Conservation (phyloP, 2,113 vertebrate species). For the Toxotes chatareus region DNA sequence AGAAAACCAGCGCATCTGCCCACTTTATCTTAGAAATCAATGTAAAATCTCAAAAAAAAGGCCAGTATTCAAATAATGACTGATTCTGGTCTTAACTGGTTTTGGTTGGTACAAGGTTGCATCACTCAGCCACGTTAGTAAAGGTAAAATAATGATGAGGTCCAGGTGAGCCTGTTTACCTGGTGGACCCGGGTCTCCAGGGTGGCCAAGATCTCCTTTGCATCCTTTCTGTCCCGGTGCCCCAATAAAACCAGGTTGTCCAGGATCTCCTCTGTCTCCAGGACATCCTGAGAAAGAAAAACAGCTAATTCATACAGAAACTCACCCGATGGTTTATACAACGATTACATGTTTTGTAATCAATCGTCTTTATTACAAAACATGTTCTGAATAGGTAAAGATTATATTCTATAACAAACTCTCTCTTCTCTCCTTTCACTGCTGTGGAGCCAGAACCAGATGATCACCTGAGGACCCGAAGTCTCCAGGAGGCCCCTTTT, state of each 20-base stretch:
- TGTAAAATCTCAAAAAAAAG: too few relatives aligned
- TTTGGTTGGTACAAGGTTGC: neutral
- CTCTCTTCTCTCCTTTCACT: neutral
- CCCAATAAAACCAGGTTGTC: conserved; percentile 62
- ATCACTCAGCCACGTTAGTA: neutral
- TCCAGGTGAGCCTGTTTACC: conserved; percentile 49
- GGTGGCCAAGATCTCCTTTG: conserved; percentile 66
- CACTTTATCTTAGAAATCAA: too few relatives aligned
- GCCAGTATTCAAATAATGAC: too few relatives aligned
- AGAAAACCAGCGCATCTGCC: too few relatives aligned
- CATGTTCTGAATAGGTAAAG: neutral
- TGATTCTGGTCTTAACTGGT: neutral
- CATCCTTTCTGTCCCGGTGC: conserved; percentile 67
- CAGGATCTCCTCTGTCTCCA: conserved; percentile 67
- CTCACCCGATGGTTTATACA: neutral
- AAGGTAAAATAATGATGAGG: neutral
- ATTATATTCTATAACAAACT: neutral
- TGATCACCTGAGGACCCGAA: conserved; percentile 65
- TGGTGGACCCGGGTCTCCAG: conserved; percentile 56
- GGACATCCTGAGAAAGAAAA: conserved; percentile 50
- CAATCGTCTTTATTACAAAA: neutral
- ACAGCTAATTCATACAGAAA: neutral
- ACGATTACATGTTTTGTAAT: neutral
- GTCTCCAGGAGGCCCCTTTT: conserved; percentile 71
- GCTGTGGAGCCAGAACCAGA: neutral